These are phyloP conservation scores for Meteorus sp. DNA, from an alignment of 1,140 invertebrate genomes.

Conservation along the genomic window DNA sequence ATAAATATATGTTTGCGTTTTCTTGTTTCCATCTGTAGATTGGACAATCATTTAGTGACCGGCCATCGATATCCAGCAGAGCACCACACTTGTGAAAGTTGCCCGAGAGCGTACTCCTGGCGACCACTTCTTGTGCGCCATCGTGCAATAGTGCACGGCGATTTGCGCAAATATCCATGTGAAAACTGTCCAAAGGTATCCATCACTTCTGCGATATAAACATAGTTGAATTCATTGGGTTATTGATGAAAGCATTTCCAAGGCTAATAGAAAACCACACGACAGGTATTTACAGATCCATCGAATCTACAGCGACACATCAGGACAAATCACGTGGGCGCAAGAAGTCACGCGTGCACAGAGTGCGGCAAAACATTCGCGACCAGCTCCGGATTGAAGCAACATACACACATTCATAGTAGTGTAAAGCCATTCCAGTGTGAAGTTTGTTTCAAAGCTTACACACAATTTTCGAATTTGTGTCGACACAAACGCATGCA, in stretches of 20 bases:
- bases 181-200: conserved; percentile 90
- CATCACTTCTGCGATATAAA: not conserved
- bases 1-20: no score
- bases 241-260: conserved; percentile 34
- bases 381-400: conserved; percentile 95
- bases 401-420: conserved; percentile 99
- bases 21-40: conserved; percentile 64
- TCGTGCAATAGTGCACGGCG: conserved; percentile 77
- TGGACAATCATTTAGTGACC: conserved; percentile 78
- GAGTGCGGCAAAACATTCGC: conserved; percentile 99
- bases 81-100: conserved; percentile 83
- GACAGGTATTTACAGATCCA: conserved; percentile 89
- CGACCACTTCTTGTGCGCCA: conserved; percentile 81
- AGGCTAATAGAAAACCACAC: conserved; percentile 50
- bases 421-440: conserved; percentile 98
- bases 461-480: conserved; percentile 99
- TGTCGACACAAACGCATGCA: conserved; percentile 99
- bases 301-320: conserved; percentile 96
- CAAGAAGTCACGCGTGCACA: conserved; percentile 90
- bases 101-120: conserved; percentile 81
- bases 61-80: conserved; percentile 75
- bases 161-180: conserved; percentile 82
- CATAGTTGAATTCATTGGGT: not conserved
- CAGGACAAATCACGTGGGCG: conserved; percentile 88
- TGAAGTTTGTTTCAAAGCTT: conserved; percentile 89